These are phyloP conservation scores for Scrobipalpa costella DNA, from an alignment of 2,888 invertebrate genomes.

Conservation along the genomic window DNA sequence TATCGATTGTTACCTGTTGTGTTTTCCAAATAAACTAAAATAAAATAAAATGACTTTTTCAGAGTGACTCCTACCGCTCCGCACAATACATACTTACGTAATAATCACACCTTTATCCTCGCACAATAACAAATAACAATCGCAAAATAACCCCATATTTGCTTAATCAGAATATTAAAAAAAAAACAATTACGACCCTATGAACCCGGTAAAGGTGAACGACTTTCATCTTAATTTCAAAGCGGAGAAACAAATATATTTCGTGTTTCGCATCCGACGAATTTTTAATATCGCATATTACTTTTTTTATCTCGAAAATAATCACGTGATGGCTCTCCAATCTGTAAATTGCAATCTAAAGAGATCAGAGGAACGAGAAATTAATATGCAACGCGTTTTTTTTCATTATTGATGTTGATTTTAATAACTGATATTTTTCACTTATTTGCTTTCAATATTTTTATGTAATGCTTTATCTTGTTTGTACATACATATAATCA, in stretches of 20 bases:
- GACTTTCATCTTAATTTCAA: slow-evolving; percentile 1
- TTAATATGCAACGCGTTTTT: slow-evolving; percentile 6
- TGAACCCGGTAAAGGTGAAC: not conserved
- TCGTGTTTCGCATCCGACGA: slow-evolving; percentile 1
- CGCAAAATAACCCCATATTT: no score
- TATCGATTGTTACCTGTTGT: no score
- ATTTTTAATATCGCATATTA: slow-evolving; percentile 11
- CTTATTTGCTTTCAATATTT: not conserved
- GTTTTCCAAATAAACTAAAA: no score
- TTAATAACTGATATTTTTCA: not conserved
- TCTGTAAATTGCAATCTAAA: slow-evolving; percentile 17
- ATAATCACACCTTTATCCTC: no score
- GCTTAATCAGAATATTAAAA: not conserved
- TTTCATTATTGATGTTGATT: not conserved
- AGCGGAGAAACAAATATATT: slow-evolving; percentile 2
- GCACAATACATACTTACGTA: no score
- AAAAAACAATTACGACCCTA: not conserved
- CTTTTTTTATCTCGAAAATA: slow-evolving; percentile 3
- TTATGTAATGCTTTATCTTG: no score
- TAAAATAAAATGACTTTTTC: no score
- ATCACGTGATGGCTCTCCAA: slow-evolving; percentile 15
- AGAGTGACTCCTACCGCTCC: no score
- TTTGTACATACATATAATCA: no score
- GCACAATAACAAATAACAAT: no score
- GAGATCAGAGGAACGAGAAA: slow-evolving; percentile 4